Base-by-base conservation (phyloP, 2,797 vertebrate species). In the Poeciliopsis paucimaculata region DNA sequence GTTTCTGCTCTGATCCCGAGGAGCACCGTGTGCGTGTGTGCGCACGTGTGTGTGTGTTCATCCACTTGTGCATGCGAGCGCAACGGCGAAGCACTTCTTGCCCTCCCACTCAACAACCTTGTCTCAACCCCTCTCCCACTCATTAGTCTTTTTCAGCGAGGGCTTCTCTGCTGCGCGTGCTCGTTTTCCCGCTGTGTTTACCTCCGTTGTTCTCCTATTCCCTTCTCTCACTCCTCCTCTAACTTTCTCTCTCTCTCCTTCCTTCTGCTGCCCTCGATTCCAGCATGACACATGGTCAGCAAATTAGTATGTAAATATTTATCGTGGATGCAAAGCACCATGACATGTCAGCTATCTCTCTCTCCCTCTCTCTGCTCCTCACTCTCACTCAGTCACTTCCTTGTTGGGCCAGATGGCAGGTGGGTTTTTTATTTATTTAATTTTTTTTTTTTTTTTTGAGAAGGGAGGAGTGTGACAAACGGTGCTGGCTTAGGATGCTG, bases 331-430 rank as follows among this genome's bases (percentile, higher is more conserved):
- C 84, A 88, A 88, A 87, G 87, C 87, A 55, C 81, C 84, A 47
- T 74, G 85, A 87, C 90, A 85, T 79, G 86, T 84, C 83, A 62
- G 82, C 85, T 84, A 47, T 64, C 62, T 71, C 43, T 73, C 41
- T 60, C 36, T 23, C 39, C 23, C 23, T 51, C 41, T 70, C 77
- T 49, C 73, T 43, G 79, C 76, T 45, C 80, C 82, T 82, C 84
- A 51, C 79, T 68, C 86, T 87, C 76, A 74, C 86, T 75, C 55
- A 83, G 77, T 84, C 85, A 85, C 84, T 93, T 93, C 93, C 91
- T 92, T 86, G 90, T 93, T 79, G 78, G 84, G 77, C 89, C 94
- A 95, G 93, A 94, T 94, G 93, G 93, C 88, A 86, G 91, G 86
- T 91, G 87, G 86, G 86, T 84, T 73, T 91, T 90, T 90, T 71